phyloP scores from a whole-genome alignment of 2,113 vertebrate genomes.

The Pithys albifrons region DNA sequence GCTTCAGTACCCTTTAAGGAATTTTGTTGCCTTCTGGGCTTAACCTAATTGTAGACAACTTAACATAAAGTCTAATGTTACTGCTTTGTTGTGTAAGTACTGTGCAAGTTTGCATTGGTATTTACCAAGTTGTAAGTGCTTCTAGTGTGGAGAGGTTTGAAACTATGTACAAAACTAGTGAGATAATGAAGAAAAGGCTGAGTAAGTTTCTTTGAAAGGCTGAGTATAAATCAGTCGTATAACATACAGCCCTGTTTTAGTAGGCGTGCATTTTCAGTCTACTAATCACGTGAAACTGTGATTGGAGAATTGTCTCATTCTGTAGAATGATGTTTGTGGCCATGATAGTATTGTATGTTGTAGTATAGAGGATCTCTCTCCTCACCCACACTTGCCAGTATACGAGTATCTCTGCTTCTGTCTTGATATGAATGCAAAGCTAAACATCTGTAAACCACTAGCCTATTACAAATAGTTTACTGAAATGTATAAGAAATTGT shows the following conservation, averaged over 20 bases:
- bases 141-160: background rate
- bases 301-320: background rate
- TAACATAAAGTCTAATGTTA: background rate
- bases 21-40: background rate
- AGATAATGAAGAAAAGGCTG: background rate
- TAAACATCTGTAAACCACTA: background rate
- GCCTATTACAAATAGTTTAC: background rate
- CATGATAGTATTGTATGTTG: background rate
- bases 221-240: background rate
- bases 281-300: background rate
- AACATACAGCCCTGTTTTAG: background rate
- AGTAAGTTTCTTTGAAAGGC: background rate
- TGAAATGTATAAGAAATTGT: background rate
- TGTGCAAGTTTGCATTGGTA: background rate
- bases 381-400: background rate
- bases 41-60: background rate
- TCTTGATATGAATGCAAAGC: background rate
- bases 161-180: background rate
- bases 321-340: background rate
- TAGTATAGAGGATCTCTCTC: background rate
- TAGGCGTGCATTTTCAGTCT: background rate
- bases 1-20: rapidly evolving
- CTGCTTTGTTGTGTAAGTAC: background rate
- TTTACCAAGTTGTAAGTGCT: background rate
- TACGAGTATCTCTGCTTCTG: background rate